Evolutionary conservation across 2,888 invertebrate genomes (phyloP), one percentile per base, ranked within the genome.

Genomic region (Pollenia labialis): DNA sequence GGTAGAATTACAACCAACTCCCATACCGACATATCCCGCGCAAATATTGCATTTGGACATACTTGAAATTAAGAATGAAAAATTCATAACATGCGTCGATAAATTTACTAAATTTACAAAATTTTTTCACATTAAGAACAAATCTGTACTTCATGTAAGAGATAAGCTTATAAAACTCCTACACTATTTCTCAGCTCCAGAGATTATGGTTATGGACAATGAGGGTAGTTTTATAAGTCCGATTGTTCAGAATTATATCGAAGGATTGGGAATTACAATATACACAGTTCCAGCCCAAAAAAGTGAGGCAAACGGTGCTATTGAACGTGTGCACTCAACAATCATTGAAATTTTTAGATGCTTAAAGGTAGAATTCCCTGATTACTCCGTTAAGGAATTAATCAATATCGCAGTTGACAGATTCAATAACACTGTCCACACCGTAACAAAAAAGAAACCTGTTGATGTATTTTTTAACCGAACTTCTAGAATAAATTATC

Each of bases 401-500:
- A 11, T 87, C 7, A 32, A 62, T n/a, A 71, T 81, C n/a, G 48
- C 86, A 11, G 85, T 86, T 2, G 88, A 88, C 23, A 60, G 88
- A 9, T 89, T 88, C 16, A 89, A 88, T 52, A 88, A 83, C 66
- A 64, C 85, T 0, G 32, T 88, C 11, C 85, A 88, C 18, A 85
- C 88, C 9, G 85, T 89, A 0, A 88, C 80, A 0, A 81, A 82
- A 14, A 32, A 32, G 18, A 89, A 86, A 79, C 87, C 88, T 0
- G 54, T 56, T 1, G 88, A 88, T 32, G 58, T 88, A 46, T 88
- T 88, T 60, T 86, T 88, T 40, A 85, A 87, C 12, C 66, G 81
- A 50, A 54, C 64, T 44, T 12, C 9, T 4, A 64, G 66, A 64
- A 77, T 66, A 12, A 46, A 66, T 16, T 54, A 66, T 14, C 75